Conservation (phyloP, 2,888 invertebrate species). For the Cerastis rubricosa region DNA sequence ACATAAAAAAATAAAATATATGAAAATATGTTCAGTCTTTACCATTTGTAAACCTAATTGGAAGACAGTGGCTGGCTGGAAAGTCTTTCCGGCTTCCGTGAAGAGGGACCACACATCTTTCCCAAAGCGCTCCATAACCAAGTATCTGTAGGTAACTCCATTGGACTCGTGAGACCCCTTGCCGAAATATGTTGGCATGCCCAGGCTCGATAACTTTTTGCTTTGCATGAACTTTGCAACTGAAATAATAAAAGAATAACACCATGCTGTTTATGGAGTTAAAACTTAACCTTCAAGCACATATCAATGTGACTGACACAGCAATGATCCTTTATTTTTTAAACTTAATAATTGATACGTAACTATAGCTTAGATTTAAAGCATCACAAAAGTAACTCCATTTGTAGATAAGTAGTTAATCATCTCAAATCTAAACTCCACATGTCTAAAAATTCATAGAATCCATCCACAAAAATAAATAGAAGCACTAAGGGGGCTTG, state of each 20-base stretch:
- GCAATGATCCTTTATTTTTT: neutral
- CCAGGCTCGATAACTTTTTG: slow-evolving; percentile 93
- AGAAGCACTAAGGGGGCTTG: neutral
- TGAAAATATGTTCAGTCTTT: slow-evolving; percentile 47
- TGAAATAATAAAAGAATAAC: slow-evolving; percentile 79
- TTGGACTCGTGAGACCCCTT: slow-evolving; percentile 95
- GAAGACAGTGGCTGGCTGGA: slow-evolving; percentile 94
- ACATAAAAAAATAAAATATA: too few species aligned
- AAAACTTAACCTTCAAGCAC: neutral
- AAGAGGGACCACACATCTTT: slow-evolving; percentile 96
- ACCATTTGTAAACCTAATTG: slow-evolving; percentile 96
- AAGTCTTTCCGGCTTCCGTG: slow-evolving; percentile 91
- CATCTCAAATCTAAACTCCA: neutral
- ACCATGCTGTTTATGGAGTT: neutral
- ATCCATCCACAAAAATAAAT: neutral
- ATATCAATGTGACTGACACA: neutral
- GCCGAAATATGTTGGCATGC: slow-evolving; percentile 96
- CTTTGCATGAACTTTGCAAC: slow-evolving; percentile 93
- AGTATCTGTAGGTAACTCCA: slow-evolving; percentile 95
- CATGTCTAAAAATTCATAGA: neutral
- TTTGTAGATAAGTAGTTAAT: neutral
- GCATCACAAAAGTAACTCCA: neutral
- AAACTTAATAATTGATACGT: neutral
- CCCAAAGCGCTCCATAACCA: slow-evolving; percentile 97
- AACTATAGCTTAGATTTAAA: neutral